Conservation (phyloP, 2,888 invertebrate species). For the Aphidoletes aphidimyza region DNA sequence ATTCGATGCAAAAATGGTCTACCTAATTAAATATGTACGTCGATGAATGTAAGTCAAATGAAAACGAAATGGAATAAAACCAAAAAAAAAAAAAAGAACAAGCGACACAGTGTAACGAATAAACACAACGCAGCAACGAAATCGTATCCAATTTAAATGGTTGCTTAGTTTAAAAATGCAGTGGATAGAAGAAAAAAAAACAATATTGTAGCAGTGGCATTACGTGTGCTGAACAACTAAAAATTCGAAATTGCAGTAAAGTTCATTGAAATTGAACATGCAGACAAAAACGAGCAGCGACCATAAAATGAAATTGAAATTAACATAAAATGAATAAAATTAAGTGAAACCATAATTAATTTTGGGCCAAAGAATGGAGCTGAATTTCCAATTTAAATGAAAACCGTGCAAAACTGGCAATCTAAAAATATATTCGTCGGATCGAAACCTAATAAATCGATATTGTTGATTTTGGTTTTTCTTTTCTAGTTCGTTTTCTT, state of each 20-base stretch:
- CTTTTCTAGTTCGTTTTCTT: too few species aligned
- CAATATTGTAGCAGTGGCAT: neutral
- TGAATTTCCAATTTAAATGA: neutral
- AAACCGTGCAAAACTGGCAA: too few species aligned
- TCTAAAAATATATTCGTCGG: neutral
- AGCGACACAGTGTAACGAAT: neutral
- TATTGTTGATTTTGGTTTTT: neutral
- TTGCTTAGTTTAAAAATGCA: neutral
- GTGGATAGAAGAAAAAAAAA: neutral
- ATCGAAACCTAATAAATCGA: constrained; percentile 16
- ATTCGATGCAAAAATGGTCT: neutral
- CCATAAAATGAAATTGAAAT: neutral
- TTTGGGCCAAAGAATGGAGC: neutral
- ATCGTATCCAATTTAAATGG: neutral
- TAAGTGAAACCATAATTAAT: constrained; percentile 5
- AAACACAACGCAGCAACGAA: neutral
- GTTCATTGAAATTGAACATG: neutral
- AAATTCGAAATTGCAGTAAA: neutral
- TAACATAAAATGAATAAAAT: neutral
- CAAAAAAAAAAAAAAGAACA: too few species aligned
- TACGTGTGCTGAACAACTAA: neutral
- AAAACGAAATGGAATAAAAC: too few species aligned
- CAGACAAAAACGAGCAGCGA: neutral
- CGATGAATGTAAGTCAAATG: neutral
- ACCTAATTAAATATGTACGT: constrained; percentile 39